Base-by-base conservation (phyloP, 2,888 invertebrate species). In the Drosophila pseudotalamancana region DNA sequence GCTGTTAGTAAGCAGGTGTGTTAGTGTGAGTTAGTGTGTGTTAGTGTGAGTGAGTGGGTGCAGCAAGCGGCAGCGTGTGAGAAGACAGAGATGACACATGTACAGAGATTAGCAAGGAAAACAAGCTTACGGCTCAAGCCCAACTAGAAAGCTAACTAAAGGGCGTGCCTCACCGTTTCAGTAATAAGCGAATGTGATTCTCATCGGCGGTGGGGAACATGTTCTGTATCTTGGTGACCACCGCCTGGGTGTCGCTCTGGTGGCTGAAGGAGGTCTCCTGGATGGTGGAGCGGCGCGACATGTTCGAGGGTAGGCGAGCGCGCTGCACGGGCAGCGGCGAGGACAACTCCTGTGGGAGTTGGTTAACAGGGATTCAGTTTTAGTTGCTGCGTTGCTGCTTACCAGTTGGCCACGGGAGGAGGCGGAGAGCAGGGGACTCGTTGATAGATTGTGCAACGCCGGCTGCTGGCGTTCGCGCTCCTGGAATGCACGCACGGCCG, bases 141-240 rank as follows among this genome's bases (percentile, higher is more conserved):
- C n/a, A 9, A 9, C 29, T 8, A 16, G 5, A 25, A 14, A 21
- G 1, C 6, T 4, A 9, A 12, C 18, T 29, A 9, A 2, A 42
- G n/a, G 6, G 9, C 16, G 3, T 0, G 5, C 0, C 95, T 95
- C 93, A 97, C 97, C 97, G 97, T 91, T 97, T 97, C 51, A 97
- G 91, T 73, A 97, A 92, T 76, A 97, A 93, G 84, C 96, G 95
- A 88, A 97, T 97, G 89, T 97, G 97, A 21, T 95, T 95, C 87
- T 97, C 97, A 63, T 95, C 94, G 50, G 97, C 97, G 6, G 97
- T 97, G 2, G 97, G 97, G 90, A 98, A 97, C 95, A 97, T 95
- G 40, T 96, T 94, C 84, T 95, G 94, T 79, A 97, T 96, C 91
- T 96, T 97, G 34, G 94, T 93, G 11, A 96, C 96, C 57, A 95